Evolutionary conservation across 2,797 vertebrate species (phyloP).

Genomic region (Jordanella pulchra): DNA sequence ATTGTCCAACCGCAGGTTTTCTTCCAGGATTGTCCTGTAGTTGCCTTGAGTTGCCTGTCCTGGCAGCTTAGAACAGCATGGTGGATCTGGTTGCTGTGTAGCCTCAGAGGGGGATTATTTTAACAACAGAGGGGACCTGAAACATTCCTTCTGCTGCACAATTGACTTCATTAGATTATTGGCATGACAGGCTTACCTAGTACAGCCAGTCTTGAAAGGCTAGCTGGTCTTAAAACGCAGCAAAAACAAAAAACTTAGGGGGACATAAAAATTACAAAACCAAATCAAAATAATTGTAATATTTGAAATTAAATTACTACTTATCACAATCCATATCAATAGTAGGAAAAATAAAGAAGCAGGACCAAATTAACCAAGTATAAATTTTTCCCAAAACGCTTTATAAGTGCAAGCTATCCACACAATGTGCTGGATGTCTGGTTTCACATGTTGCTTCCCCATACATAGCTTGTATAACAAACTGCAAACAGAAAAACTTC

Average conservation of each 20-base stretch:
- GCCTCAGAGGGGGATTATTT: not conserved
- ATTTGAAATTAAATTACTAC: not conserved
- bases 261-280: not conserved
- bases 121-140: not conserved
- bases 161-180: not conserved
- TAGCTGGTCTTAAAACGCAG: not conserved
- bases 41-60: not conserved
- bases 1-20: not conserved
- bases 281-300: not conserved
- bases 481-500: not conserved
- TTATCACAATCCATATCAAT: not conserved
- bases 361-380: not conserved
- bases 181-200: not conserved
- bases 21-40: not conserved
- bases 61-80: not conserved
- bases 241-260: not conserved
- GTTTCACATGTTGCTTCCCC: not conserved
- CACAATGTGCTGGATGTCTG: not conserved
- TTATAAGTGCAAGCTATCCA: not conserved
- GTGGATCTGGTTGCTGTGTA: not conserved
- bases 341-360: not conserved
- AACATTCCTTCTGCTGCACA: not conserved
- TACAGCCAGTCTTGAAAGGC: not conserved
- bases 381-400: not conserved
- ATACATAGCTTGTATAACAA: not conserved